Percentiles rank a stretch among this genome's conserved stretches.
Conservation (phyloP, 2,888 invertebrate species). For the Lomographa bimaculata region DNA sequence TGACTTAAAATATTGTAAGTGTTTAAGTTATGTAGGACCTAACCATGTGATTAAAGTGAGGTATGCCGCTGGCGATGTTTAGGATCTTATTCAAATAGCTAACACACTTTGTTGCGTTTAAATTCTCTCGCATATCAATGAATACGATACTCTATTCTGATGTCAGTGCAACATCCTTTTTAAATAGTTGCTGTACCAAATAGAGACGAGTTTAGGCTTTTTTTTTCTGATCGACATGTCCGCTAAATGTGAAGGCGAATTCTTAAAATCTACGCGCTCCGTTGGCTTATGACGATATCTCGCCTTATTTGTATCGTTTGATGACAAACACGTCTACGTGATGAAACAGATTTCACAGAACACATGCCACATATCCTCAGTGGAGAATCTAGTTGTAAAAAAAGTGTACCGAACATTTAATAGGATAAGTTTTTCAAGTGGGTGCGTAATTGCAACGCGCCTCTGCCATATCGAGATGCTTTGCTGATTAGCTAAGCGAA, state of each 20-base stretch:
- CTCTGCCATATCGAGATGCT: conserved; percentile 58
- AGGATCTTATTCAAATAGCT: conserved; percentile 20
- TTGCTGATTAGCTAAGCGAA: conserved; percentile 54
- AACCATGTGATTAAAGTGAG: conserved; percentile 26
- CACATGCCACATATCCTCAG: conserved; percentile 35
- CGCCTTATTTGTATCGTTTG: conserved; percentile 39
- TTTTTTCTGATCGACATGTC: conserved; percentile 24
- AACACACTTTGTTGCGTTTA: conserved; percentile 14
- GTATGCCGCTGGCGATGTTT: conserved; percentile 17
- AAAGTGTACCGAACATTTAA: conserved; percentile 54
- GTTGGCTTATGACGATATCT: conserved; percentile 40
- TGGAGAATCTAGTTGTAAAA: conserved; percentile 54
- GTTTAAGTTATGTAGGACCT: conserved; percentile 29
- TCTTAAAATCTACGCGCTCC: conserved; percentile 29
- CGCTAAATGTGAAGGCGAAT: conserved; percentile 34
- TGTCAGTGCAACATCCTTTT: conserved; percentile 19
- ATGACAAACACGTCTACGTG: conserved; percentile 55
- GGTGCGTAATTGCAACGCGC: conserved; percentile 46
- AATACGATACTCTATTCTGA: conserved; percentile 13
- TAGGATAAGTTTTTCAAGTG: conserved; percentile 58
- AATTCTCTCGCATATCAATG: conserved; percentile 19
- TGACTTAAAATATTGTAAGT: conserved; percentile 32
- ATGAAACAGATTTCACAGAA: conserved; percentile 62
- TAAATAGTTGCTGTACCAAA: conserved; percentile 16
- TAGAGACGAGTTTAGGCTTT: conserved; percentile 11